Evolutionary conservation across 2,888 invertebrate species (phyloP), one percentile per base, ranked within the genome.

Genomic region (Chymomyza amoena): DNA sequence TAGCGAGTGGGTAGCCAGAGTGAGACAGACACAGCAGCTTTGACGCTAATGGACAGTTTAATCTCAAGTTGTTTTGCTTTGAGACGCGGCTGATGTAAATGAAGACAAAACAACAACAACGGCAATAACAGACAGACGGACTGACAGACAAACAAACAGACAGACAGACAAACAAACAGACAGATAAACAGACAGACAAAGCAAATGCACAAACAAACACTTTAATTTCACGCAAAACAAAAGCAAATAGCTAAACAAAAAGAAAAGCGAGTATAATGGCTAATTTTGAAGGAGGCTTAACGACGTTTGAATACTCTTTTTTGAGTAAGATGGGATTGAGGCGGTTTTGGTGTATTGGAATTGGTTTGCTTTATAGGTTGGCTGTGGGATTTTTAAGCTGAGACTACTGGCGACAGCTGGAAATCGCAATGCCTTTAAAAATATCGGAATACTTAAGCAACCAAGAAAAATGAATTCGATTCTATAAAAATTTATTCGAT

Each of bases 1-100:
- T 45, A 45, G 39, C n/a, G n/a, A 45, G 39, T 13, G 13, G 39
- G 39, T 7, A 45, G 39, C 39, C 54, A 18, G 20, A 25, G 57
- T 57, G 7, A 20, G 57, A 10, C 57, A 57, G 18, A 18, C 20
- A 16, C 52, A 54, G 16, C 54, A 28, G 79, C 77, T 80, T 77
- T 82, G 84, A 84, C 84, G 88, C 84, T 84, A 84, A 84, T 84
- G 88, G 84, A 88, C 84, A 84, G 84, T 88, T 88, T 88, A 84
- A 88, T 88, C 84, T 86, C 66, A 71, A 69, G 72, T 73, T 63
- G 62, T 15, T 39, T 61, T 72, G 67, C 54, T 18, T 39, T 36
- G 16, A 9, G 61, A 18, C 57, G 62, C 56, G 56, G 59, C 60
- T 45, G 71, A 84, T 86, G 87, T 80, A 88, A 86, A 87, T 81